Evolutionary conservation across 2,888 invertebrate genomes (phyloP).

Genomic region (Osmoderma eremita): DNA sequence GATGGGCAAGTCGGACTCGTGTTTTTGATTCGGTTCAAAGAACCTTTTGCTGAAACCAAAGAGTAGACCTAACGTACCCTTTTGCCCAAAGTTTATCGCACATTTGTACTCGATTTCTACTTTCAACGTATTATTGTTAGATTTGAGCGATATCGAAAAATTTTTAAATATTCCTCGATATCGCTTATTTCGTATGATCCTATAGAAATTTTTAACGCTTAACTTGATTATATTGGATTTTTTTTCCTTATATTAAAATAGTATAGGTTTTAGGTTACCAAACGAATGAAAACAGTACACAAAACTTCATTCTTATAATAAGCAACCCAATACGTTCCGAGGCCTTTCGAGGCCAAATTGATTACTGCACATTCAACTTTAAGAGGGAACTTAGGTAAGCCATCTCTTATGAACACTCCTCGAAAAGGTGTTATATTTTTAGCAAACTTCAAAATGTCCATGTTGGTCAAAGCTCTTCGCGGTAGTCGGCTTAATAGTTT

Average conservation of each 20-base stretch:
- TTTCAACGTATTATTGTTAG: constrained; percentile 53
- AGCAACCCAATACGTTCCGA: constrained; percentile 59
- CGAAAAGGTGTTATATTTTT: constrained; percentile 47
- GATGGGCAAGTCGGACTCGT: constrained; percentile 40
- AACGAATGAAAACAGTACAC: constrained; percentile 59
- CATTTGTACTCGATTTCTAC: constrained; percentile 40
- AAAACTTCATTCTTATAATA: constrained; percentile 53
- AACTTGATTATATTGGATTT: too few relatives aligned
- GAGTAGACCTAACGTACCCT: constrained; percentile 39
- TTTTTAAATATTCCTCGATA: too few relatives aligned
- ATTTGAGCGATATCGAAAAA: too few relatives aligned
- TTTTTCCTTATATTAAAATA: too few relatives aligned
- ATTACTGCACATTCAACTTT: neutral
- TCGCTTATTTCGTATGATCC: too few relatives aligned
- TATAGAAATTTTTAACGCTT: too few relatives aligned
- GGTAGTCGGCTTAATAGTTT: too few relatives aligned
- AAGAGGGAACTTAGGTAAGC: constrained; percentile 41
- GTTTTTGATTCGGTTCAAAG: constrained; percentile 29
- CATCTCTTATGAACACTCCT: constrained; percentile 53
- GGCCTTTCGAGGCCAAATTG: constrained; percentile 9
- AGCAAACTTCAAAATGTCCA: constrained; percentile 46
- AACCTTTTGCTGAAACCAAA: constrained; percentile 33
- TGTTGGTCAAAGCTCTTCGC: constrained; percentile 47
- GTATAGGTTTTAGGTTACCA: too few relatives aligned
- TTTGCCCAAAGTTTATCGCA: constrained; percentile 30